Base-by-base conservation (phyloP, 2,888 invertebrate species). In the Chirona hameri region DNA sequence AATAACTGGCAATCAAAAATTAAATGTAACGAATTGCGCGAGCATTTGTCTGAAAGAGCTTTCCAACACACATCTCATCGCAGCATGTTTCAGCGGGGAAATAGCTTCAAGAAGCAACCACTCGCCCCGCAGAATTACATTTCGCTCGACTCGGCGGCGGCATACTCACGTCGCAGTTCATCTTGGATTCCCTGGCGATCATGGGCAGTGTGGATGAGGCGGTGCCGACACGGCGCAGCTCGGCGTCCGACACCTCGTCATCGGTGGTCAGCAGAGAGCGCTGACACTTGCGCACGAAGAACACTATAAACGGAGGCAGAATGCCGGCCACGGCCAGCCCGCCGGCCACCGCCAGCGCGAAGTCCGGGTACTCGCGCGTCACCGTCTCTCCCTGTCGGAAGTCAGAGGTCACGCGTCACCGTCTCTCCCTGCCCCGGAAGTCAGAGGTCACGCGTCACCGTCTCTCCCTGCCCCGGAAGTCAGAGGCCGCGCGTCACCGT, bases 221-320 rank as follows among this genome's bases (percentile, higher is more conserved):
- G 27, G 80, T 80, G 52, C 55, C 80, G 46, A 80, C 80, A 1
- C 80, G 52, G 4, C 80, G n/a, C 80, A 80, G 80, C 52, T 80
- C 80, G n/a, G 80, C 80, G 0, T 27, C 48, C 0, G 52, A 52
- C 27, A 80, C 80, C 52, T 80, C 55, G 80, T 48, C 80, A 10
- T 29, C 55, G 48, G 52, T 55, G 18, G 52, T 80, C 52, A 55
- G 14, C 80, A 55, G 52, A 7, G 27, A 14, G 21, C 80, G 52
- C 80, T 80, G 80, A 15, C 80, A 80, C 80, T 80, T 80, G 84
- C 96, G 91, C 86, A 97, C 91, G 57, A 97, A 91, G 88, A 95
- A 93, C 81, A 97, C 96, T 80, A 93, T 91, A 0, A 95, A 93
- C 87, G 97, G 96, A 4, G 97, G 97, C 83, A 95, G 90, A 27